Conservation (phyloP, 2,113 vertebrate genomes). For the Tyto alba region DNA sequence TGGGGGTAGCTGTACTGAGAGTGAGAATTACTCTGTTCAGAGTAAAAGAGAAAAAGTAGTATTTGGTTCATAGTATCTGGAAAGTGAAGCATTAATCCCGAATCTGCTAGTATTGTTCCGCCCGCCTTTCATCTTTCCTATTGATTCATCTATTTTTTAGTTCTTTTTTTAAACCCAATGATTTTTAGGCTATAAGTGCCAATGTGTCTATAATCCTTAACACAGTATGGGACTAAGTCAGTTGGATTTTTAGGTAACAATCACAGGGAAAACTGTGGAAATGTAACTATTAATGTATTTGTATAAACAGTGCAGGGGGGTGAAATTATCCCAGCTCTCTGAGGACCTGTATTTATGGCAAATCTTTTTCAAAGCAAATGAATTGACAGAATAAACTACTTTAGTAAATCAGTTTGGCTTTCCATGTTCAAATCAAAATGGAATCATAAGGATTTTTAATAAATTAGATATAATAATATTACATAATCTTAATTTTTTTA, state of each 20-base stretch:
- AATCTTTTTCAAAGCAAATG: not conserved
- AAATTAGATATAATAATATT: not conserved
- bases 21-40: not conserved
- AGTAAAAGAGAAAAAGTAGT: too few species aligned
- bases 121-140: not conserved
- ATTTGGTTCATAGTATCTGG: not conserved
- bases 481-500: not conserved
- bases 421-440: not conserved
- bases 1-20: not conserved
- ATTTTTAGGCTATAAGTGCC: not conserved
- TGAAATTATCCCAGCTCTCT: not conserved
- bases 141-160: not conserved
- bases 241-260: not conserved
- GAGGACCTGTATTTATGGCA: not conserved
- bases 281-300: not conserved
- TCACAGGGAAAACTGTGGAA: not conserved
- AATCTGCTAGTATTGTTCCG: not conserved
- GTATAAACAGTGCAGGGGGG: not conserved
- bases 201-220: not conserved
- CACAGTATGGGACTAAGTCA: not conserved
- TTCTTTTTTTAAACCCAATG: not conserved
- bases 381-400: not conserved
- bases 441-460: not conserved
- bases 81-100: not conserved
- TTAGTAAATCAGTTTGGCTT: not conserved